Evolutionary conservation across 2,888 invertebrate species (phyloP), one percentile per base, ranked within the genome.

Genomic region (Norana najaformis): DNA sequence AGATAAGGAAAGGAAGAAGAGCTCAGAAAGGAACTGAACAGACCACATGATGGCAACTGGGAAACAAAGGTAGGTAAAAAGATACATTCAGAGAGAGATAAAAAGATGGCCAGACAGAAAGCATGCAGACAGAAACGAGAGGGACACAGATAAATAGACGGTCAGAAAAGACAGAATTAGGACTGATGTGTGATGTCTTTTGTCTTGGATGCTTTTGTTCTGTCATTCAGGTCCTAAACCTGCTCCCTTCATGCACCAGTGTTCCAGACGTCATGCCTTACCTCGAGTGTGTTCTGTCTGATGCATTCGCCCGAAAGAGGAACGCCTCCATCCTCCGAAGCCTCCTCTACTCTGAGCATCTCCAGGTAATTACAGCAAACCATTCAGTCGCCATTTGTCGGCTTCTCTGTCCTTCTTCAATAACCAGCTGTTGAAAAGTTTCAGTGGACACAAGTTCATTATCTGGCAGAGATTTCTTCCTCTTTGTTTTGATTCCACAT

Each of bases 301-400:
- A 97, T n/a, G 96, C 97, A 91, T 96, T 98, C 34, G 96, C 97
- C 35, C 96, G 96, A 38, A 96, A 97, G 93, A 96, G 98, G 91
- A 96, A 96, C 89, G 96, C 89, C 97, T 93, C 98, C 94, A 96
- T 98, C 6, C 96, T 97, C 91, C 97, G 97, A 93, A 97, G 97
- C 16, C 95, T 98, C 83, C 95, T 97, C 37, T 97, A 97, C 93
- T 97, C 98, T 0, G 98, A 98, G 95, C 96, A 97, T 94, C 95
- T 97, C 91, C 97, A 98, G 95, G 97, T 97, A 93, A 93, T 92
- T 90, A 13, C 34, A 34, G 13, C 30, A 41, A 53, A 23, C 35
- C 23, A 36, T 38, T 36, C 13, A 20, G 41, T 18, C 41, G 14
- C 13, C 5, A 11, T 23, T 47, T n/a, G 8, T n/a, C 16, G n/a